Conservation (phyloP, 2,888 invertebrate species). For the Synergus gifuensis region DNA sequence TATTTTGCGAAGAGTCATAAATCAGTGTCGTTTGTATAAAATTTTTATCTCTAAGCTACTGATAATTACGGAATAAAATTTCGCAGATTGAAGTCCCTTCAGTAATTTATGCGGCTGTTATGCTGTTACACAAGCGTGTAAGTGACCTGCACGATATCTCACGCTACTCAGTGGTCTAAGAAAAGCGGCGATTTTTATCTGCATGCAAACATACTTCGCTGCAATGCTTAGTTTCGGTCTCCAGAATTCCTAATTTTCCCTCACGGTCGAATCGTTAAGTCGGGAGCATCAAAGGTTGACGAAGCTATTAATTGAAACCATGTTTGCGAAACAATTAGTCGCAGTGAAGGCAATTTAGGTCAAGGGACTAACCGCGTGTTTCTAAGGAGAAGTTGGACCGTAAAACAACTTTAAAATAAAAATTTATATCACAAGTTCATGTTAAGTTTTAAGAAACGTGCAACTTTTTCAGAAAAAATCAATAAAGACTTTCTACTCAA, state of each 20-base stretch:
- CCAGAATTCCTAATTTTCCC: background rate
- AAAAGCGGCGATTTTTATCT: conserved; percentile 18
- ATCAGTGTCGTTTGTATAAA: background rate
- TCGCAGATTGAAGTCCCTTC: background rate
- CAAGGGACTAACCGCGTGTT: background rate
- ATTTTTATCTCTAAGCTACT: background rate
- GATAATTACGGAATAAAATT: conserved; percentile 9
- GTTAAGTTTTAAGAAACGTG: too few species aligned
- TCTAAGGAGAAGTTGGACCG: background rate
- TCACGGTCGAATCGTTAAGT: background rate
- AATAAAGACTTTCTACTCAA: too few species aligned
- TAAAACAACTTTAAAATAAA: too few species aligned
- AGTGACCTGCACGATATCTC: conserved; percentile 16
- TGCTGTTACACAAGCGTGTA: conserved; percentile 27
- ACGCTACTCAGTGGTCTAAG: conserved; percentile 12
- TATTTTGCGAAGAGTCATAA: background rate
- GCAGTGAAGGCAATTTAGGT: background rate
- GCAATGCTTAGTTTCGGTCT: background rate
- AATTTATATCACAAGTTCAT: too few species aligned
- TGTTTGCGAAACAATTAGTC: conserved; percentile 34
- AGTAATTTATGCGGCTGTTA: background rate
- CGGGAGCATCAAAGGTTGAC: conserved; percentile 23
- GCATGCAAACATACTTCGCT: background rate
- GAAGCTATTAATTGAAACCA: conserved; percentile 9
- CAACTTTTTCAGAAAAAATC: too few species aligned